These are phyloP conservation scores for Cyphomyrus plagiostoma DNA, from an alignment of 2,113 vertebrate genomes.

Conservation along the genomic window DNA sequence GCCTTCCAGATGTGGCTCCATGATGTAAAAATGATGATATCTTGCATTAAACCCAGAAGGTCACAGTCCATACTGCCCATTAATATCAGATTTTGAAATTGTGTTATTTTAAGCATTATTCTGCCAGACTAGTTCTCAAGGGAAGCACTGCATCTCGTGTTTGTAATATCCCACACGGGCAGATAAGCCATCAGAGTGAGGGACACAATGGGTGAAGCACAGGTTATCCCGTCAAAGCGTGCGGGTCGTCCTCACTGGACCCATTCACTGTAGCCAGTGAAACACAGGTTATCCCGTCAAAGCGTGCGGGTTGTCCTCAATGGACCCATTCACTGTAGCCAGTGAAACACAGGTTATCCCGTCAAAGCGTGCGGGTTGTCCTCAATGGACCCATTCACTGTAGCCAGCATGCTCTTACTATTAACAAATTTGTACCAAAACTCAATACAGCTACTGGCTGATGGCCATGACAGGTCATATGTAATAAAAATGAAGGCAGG, in stretches of 20 bases:
- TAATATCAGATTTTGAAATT: background rate
- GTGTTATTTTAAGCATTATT: background rate
- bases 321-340: no score
- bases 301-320: no score
- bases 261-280: background rate
- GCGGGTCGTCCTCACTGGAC: background rate
- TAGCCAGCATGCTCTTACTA: background rate
- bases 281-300: no score
- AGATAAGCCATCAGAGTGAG: background rate
- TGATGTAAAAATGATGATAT: slow-evolving; percentile 19
- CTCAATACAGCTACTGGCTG: background rate
- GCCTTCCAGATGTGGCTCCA: background rate
- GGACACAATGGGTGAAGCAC: background rate
- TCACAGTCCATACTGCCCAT: background rate
- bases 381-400: background rate
- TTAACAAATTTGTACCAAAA: background rate
- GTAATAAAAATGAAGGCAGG: background rate
- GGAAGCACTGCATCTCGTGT: background rate
- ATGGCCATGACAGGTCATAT: background rate
- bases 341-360: no score
- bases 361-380: background rate
- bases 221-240: background rate
- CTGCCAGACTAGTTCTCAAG: background rate
- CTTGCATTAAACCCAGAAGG: slow-evolving; percentile 1
- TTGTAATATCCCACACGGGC: background rate